These are phyloP conservation scores for Phallusia fumigata DNA, from an alignment of 23 tunicate species.

Conservation along the genomic window DNA sequence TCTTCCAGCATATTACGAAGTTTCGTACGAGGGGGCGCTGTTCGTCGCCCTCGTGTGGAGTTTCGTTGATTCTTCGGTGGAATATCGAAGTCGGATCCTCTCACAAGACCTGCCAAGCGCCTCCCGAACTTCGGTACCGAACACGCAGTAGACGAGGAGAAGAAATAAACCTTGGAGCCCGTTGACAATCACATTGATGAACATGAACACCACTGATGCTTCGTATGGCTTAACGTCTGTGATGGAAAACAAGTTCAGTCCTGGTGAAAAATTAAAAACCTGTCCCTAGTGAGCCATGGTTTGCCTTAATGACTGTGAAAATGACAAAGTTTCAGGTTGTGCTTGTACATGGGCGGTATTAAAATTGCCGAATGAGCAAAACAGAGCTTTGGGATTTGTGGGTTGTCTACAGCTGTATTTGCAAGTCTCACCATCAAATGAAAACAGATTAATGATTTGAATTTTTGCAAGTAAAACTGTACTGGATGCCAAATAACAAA, in stretches of 20 bases:
- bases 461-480: too few relatives aligned
- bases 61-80: neutral
- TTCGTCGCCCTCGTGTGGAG: neutral
- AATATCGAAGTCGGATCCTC: neutral
- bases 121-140: constrained; percentile 37
- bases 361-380: neutral
- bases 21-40: neutral
- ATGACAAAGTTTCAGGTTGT: neutral
- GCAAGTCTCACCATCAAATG: too few relatives aligned
- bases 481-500: too few relatives aligned
- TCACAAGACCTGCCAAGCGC: neutral
- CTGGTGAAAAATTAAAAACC: neutral
- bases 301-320: neutral
- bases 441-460: too few relatives aligned
- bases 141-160: constrained; percentile 38
- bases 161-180: constrained; percentile 46
- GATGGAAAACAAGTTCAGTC: neutral
- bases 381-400: too few relatives aligned
- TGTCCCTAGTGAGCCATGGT: neutral
- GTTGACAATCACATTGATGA: constrained; percentile 28
- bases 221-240: constrained; percentile 8
- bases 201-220: constrained; percentile 45
- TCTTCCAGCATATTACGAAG: neutral
- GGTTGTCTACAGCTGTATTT: too few relatives aligned
- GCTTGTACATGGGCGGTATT: neutral